Percentiles rank a stretch among this genome's conserved stretches.
Conservation (phyloP, 2,113 vertebrate genomes). For the Paradoxurus hermaphroditus region DNA sequence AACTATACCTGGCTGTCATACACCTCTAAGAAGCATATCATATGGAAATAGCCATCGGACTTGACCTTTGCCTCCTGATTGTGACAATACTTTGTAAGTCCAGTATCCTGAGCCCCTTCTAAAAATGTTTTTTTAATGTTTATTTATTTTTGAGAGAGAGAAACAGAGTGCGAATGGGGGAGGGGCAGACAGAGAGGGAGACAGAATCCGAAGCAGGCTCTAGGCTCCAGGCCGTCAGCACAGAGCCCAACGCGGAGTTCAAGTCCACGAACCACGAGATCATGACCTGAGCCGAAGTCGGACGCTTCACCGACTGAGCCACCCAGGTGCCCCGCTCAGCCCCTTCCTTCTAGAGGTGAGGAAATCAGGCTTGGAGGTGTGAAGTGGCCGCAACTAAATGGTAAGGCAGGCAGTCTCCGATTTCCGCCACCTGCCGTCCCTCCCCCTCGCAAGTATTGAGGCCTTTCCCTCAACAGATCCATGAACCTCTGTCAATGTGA, state of each 20-base stretch:
- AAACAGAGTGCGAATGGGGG: no score
- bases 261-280: no score
- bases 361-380: not conserved
- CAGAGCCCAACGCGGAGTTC: no score
- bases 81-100: not conserved
- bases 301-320: no score
- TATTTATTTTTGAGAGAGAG: no score
- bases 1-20: not conserved
- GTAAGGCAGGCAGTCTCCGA: accelerated
- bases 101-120: not conserved
- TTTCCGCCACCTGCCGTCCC: not conserved
- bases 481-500: not conserved
- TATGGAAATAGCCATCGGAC: not conserved
- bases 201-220: no score
- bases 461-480: not conserved
- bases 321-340: not conserved
- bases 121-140: no score
- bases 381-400: accelerated
- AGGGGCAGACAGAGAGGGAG: no score
- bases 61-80: not conserved
- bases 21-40: not conserved
- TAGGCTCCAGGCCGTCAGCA: no score
- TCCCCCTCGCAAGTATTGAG: accelerated
- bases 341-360: not conserved
- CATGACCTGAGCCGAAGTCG: no score